A percentile compares a stretch with the other conserved stretches of the same genome.
Evolutionary conservation across 1,140 invertebrate genomes (phyloP).

Genomic region (Octopus bimaculoides): DNA sequence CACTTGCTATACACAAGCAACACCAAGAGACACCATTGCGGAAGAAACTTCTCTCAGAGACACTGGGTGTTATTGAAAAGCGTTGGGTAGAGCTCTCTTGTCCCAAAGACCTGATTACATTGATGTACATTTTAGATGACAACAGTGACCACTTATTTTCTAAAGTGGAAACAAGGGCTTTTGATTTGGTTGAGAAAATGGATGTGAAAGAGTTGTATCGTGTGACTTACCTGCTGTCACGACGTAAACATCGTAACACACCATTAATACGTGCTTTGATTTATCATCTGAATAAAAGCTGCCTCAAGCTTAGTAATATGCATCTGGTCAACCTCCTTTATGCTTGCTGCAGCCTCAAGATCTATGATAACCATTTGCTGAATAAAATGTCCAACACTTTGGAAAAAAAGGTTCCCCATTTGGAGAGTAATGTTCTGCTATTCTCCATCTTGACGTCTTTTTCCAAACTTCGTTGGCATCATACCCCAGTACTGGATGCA

Average conservation of each 20-base stretch:
- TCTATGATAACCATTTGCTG: slow-evolving; percentile 15
- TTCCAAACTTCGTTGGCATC: slow-evolving; percentile 15
- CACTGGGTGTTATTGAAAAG: slow-evolving; percentile 8
- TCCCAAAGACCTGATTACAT: slow-evolving; percentile 16
- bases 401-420: neutral
- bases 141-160: neutral
- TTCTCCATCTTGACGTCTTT: slow-evolving; percentile 16
- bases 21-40: slow-evolving; percentile 15
- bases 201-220: slow-evolving; percentile 17
- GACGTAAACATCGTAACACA: slow-evolving; percentile 14
- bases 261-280: slow-evolving; percentile 16
- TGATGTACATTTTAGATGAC: slow-evolving; percentile 18
- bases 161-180: slow-evolving; percentile 15
- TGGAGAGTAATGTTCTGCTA: slow-evolving; percentile 7
- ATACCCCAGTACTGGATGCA: slow-evolving; percentile 11
- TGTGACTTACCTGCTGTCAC: slow-evolving; percentile 17
- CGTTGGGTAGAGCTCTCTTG: slow-evolving; percentile 19
- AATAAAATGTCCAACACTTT: slow-evolving; percentile 14
- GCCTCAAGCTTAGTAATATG: slow-evolving; percentile 8
- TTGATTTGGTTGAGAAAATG: slow-evolving; percentile 19
- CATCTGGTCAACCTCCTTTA: slow-evolving; percentile 18
- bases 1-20: slow-evolving; percentile 15
- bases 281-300: slow-evolving; percentile 16
- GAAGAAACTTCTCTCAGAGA: slow-evolving; percentile 7
- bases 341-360: slow-evolving; percentile 16